A percentile compares a stretch with the other conserved stretches of the same genome.
phyloP scores from a whole-genome alignment of 2,888 invertebrate genomes.

The Strigamia transsilvanica region DNA sequence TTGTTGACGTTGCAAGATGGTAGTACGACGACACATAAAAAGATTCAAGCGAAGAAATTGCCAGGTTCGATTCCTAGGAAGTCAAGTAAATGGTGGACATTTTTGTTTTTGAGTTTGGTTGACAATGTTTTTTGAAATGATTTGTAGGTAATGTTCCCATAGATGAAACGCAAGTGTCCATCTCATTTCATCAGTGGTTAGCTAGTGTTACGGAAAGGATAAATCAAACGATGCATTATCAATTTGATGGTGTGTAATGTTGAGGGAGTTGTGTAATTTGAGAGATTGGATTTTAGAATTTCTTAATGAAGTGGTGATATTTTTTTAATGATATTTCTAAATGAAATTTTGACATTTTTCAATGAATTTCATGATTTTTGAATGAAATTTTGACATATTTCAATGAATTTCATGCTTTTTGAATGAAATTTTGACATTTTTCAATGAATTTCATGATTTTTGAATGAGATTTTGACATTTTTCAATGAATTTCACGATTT shows the following conservation, averaged over 20 bases:
- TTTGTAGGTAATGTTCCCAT: slow-evolving; percentile 56
- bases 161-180: slow-evolving; percentile 62
- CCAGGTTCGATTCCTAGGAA: not conserved
- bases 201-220: slow-evolving; percentile 79
- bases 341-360: no score
- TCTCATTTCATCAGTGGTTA: slow-evolving; percentile 75
- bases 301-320: not conserved
- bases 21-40: slow-evolving; percentile 60
- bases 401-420: no score
- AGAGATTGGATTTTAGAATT: no score
- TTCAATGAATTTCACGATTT: no score
- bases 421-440: no score
- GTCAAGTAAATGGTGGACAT: not conserved
- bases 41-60: slow-evolving; percentile 58
- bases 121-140: no score
- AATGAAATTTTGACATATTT: no score
- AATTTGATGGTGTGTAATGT: slow-evolving; percentile 68
- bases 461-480: no score
- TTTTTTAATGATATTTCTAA: no score
- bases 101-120: not conserved
- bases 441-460: no score
- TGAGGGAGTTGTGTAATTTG: not conserved
- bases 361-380: no score
- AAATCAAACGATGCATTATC: slow-evolving; percentile 78
- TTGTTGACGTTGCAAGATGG: slow-evolving; percentile 63